Evolutionary conservation across 92 coral and sea anemone species (phyloP).

Genomic region (Siderastrea radians): DNA sequence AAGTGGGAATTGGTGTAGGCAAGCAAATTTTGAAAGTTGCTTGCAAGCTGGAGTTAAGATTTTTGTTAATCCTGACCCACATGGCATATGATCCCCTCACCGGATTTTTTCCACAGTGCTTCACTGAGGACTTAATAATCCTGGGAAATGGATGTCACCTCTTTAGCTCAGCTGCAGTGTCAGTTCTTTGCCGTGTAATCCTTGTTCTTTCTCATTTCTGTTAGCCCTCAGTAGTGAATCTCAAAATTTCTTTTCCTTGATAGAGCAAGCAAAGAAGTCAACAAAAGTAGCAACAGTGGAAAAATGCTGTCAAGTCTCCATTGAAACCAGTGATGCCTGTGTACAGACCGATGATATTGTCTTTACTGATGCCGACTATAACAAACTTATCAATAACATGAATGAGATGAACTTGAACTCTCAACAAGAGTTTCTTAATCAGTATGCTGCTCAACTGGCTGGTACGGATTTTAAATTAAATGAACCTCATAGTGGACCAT

Average conservation of each 20-base stretch:
- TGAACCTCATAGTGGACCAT: not conserved
- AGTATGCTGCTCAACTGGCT: conserved; percentile 21
- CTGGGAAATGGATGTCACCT: too few species aligned
- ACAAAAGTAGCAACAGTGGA: conserved; percentile 16
- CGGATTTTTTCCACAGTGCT: too few species aligned
- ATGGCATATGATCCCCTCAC: too few species aligned
- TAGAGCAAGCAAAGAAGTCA: conserved; percentile 3
- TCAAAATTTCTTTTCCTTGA: not conserved
- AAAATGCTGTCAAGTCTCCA: conserved; percentile 7
- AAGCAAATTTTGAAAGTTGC: too few species aligned
- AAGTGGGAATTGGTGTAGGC: too few species aligned
- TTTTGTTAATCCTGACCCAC: too few species aligned
- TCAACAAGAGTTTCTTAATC: conserved; percentile 31
- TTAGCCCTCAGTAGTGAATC: not conserved
- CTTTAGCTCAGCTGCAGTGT: too few species aligned
- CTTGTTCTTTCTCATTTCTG: not conserved
- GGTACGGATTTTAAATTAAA: conserved; percentile 7
- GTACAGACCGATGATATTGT: conserved; percentile 34
- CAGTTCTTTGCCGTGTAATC: too few species aligned
- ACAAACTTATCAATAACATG: conserved; percentile 13
- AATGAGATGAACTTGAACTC: conserved; percentile 16
- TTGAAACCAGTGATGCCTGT: conserved; percentile 19
- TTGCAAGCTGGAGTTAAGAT: too few species aligned
- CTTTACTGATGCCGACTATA: conserved; percentile 8
- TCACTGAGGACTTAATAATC: too few species aligned